These are phyloP conservation scores for Chymomyza caudatula DNA, from an alignment of 2,888 invertebrate species.

Conservation along the genomic window DNA sequence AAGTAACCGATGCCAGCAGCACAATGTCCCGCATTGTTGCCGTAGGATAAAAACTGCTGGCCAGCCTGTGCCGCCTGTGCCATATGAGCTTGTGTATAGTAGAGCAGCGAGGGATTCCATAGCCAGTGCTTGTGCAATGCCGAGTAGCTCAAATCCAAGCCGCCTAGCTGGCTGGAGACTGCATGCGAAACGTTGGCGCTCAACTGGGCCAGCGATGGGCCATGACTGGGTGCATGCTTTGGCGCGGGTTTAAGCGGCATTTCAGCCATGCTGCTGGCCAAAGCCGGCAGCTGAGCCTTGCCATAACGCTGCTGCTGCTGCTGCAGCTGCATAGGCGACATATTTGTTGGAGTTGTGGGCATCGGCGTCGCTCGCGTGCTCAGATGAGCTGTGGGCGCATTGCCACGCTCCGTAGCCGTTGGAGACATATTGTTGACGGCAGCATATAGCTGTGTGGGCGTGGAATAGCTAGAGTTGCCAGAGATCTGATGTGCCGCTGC, in stretches of 20 bases:
- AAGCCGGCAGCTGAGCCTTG: conserved; percentile 32
- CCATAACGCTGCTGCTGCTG: conserved; percentile 29
- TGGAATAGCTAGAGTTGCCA: conserved; percentile 32
- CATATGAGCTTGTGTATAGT: conserved; percentile 73
- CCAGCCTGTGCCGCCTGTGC: conserved; percentile 58
- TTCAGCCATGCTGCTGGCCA: conserved; percentile 27
- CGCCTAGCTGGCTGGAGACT: conserved; percentile 53
- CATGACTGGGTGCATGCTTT: conserved; percentile 60
- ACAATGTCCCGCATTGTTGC: conserved; percentile 40
- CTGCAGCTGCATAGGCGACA: conserved; percentile 20
- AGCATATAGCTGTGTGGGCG: conserved; percentile 39
- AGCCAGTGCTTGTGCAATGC: conserved; percentile 78
- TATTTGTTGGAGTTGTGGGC: neutral
- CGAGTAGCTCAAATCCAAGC: conserved; percentile 74
- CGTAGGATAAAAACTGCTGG: conserved; percentile 63
- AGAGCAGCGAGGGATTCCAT: conserved; percentile 78
- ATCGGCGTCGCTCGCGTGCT: conserved; percentile 16
- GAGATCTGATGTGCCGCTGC: conserved; percentile 49
- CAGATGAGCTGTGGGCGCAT: conserved; percentile 16
- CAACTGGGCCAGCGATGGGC: conserved; percentile 27
- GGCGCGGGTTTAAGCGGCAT: conserved; percentile 74
- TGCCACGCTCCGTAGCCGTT: conserved; percentile 16
- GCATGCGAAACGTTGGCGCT: conserved; percentile 41
- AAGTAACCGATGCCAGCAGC: conserved; percentile 26
- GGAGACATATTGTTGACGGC: conserved; percentile 28